Evolutionary conservation across 2,888 invertebrate genomes (phyloP).

Genomic region (Drosophila quinaria): DNA sequence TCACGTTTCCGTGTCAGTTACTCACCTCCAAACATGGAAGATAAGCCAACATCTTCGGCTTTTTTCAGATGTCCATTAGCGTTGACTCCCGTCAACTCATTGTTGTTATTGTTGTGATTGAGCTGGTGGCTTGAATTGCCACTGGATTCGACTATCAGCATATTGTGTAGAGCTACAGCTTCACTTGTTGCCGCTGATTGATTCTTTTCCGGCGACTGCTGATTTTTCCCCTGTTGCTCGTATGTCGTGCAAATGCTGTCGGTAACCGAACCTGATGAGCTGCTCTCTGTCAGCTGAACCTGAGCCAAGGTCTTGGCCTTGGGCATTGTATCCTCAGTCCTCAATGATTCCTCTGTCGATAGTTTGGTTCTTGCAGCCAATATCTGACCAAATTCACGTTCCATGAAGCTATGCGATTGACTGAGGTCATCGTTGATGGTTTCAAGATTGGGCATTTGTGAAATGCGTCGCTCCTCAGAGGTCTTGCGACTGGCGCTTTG

Average conservation of each 20-base stretch:
- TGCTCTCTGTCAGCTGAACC: conserved; percentile 87
- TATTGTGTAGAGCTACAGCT: conserved; percentile 41
- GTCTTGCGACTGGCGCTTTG: conserved; percentile 79
- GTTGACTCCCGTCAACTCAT: conserved; percentile 12
- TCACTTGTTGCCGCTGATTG: conserved; percentile 28
- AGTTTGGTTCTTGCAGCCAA: conserved; percentile 10
- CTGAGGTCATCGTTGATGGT: conserved; percentile 85
- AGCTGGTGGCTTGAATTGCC: conserved; percentile 8
- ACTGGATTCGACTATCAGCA: conserved; percentile 34
- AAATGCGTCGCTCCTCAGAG: conserved; percentile 86
- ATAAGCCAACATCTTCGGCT: conserved; percentile 72
- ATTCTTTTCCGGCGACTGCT: conserved; percentile 22
- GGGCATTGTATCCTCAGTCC: conserved; percentile 22
- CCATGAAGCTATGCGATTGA: conserved; percentile 70
- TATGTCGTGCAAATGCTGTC: conserved; percentile 88
- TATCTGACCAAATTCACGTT: conserved; percentile 65
- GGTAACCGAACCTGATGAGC: conserved; percentile 88
- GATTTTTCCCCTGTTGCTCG: conserved; percentile 85
- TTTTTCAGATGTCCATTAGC: conserved; percentile 43
- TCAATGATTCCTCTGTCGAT: background rate
- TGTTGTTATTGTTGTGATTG: conserved; percentile 33
- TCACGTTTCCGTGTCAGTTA: conserved; percentile 8
- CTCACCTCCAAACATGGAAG: conserved; percentile 86
- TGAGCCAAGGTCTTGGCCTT: conserved; percentile 65
- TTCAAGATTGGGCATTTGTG: conserved; percentile 85